A percentile compares a stretch with the other conserved stretches of the same genome.
These are phyloP conservation scores for Coregonus sp. DNA, from an alignment of 2,797 vertebrate genomes.

Conservation along the genomic window DNA sequence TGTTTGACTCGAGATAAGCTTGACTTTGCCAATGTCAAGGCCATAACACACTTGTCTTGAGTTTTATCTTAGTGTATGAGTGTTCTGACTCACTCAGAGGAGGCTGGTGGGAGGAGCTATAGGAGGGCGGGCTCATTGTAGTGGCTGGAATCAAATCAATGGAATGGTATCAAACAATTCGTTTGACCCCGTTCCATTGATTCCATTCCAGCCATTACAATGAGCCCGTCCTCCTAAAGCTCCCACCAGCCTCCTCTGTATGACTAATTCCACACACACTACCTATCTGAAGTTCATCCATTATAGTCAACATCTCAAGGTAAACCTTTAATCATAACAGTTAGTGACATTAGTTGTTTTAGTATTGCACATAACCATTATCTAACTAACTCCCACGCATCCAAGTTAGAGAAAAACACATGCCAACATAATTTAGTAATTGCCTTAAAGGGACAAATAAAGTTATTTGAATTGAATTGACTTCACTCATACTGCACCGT, in stretches of 20 bases:
- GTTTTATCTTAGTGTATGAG: neutral
- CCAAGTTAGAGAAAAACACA: neutral
- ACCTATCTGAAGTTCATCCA: too few species aligned
- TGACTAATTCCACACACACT: too few species aligned
- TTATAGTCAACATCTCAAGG: too few species aligned
- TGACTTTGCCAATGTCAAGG: conserved; percentile 72
- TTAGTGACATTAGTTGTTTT: neutral
- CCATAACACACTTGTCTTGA: conserved; percentile 74
- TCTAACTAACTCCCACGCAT: neutral
- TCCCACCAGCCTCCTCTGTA: too few species aligned
- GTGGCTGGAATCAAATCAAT: too few species aligned
- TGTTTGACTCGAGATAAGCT: conserved; percentile 51
- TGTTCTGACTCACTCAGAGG: neutral
- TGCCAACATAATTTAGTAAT: neutral
- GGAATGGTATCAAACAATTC: too few species aligned
- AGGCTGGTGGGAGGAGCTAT: too few species aligned
- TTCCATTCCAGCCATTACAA: too few species aligned
- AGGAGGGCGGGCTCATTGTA: too few species aligned
- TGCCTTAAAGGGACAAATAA: neutral
- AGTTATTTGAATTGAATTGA: neutral
- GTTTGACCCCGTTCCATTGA: too few species aligned
- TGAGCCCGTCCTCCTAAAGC: too few species aligned
- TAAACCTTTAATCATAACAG: too few species aligned
- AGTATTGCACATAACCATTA: neutral
- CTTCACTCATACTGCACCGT: neutral